These are phyloP conservation scores for Decapterus maruadsi DNA, from an alignment of 2,797 vertebrate species.

Conservation along the genomic window DNA sequence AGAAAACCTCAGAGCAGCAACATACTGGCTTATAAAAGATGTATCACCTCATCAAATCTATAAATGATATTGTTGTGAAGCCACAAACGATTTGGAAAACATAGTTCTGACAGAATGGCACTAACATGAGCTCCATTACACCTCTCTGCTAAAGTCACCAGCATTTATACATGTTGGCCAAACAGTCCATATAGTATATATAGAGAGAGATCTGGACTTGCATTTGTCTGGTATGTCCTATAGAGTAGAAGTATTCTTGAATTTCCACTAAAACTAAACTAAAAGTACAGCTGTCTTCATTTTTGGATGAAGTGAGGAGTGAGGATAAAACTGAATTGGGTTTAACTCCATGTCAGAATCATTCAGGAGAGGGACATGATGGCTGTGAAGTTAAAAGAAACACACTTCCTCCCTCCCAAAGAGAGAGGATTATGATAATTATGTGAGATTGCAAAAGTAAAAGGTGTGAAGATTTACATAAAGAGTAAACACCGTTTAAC, in stretches of 20 bases:
- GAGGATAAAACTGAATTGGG: conserved; percentile 1
- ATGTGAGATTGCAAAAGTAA: conserved; percentile 8
- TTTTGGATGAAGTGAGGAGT: neutral
- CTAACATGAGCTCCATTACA: neutral
- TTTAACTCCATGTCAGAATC: conserved; percentile 33
- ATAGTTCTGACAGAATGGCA: neutral
- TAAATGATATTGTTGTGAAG: neutral
- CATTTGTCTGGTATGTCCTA: neutral
- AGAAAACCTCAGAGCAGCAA: neutral
- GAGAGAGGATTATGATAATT: conserved; percentile 38
- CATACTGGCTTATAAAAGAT: neutral
- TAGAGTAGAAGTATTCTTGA: neutral
- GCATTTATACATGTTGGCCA: neutral
- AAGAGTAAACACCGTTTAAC: conserved; percentile 9
- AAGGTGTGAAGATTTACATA: conserved; percentile 26
- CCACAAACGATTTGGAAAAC: neutral
- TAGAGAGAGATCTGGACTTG: too few relatives aligned
- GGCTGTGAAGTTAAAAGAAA: neutral
- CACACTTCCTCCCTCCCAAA: conserved; percentile 13
- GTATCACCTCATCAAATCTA: neutral
- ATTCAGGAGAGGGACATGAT: neutral
- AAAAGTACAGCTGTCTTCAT: too few relatives aligned
- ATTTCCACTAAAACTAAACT: too few relatives aligned
- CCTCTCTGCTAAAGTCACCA: neutral
- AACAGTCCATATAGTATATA: neutral